Conservation (phyloP, 92 coral and sea anemone genomes). For the Anthopleura xanthogrammica region DNA sequence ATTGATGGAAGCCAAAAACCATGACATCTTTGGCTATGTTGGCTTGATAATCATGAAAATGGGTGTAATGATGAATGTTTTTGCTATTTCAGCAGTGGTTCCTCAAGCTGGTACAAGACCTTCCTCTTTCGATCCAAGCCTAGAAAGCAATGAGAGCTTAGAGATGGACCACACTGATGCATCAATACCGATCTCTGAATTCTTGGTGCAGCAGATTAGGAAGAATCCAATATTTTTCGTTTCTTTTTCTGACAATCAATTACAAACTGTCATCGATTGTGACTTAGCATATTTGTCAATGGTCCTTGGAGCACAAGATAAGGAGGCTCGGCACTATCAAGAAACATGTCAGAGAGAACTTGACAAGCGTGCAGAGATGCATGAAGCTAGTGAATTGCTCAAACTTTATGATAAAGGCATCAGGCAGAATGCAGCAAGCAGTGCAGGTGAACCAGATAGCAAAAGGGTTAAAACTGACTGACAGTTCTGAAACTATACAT, state of each 20-base stretch:
- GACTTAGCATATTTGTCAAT: constrained; percentile 39
- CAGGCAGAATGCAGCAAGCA: background rate
- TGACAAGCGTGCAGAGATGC: constrained; percentile 67
- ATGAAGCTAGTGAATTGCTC: constrained; percentile 76
- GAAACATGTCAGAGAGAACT: constrained; percentile 89
- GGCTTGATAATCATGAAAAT: no score
- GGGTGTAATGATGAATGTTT: background rate
- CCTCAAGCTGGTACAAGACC: background rate
- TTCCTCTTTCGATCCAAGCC: constrained; percentile 39
- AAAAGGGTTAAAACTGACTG: constrained; percentile 17
- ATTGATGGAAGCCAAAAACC: no score
- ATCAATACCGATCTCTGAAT: constrained; percentile 42
- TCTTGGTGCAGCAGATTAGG: constrained; percentile 50
- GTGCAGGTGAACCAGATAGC: constrained; percentile 4
- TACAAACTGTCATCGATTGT: constrained; percentile 48
- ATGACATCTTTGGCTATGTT: no score
- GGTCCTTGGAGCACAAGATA: constrained; percentile 43
- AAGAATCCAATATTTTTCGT: constrained; percentile 87
- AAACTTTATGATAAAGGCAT: constrained; percentile 74
- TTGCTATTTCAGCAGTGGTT: background rate
- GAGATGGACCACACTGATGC: constrained; percentile 67
- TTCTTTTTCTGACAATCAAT: constrained; percentile 81
- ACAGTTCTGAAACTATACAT: no score
- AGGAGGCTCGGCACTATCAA: constrained; percentile 52
- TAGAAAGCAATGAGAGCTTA: constrained; percentile 61